phyloP scores from a whole-genome alignment of 2,113 vertebrate species.

The Ramphastos sulfuratus region DNA sequence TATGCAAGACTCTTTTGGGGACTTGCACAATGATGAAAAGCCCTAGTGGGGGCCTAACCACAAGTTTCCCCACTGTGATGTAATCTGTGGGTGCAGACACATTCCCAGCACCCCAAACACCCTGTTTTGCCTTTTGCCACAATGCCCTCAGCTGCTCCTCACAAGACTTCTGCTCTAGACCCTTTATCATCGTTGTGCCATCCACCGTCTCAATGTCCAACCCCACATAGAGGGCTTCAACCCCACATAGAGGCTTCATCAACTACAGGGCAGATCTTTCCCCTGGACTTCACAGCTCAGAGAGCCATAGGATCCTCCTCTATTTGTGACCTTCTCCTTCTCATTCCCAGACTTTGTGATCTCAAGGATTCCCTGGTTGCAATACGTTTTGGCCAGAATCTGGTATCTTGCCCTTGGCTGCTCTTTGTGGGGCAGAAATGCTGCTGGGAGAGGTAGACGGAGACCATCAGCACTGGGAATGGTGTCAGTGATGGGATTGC shows the following conservation, averaged over 20 bases:
- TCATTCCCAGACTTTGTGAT: fast-evolving
- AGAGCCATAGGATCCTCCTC: background rate
- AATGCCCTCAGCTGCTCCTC: too few relatives aligned
- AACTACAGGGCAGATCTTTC: background rate
- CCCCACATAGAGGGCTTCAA: too few relatives aligned
- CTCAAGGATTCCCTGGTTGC: background rate
- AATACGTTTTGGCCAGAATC: background rate
- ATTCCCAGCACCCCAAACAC: background rate
- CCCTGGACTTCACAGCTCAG: background rate
- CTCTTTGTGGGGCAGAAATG: background rate
- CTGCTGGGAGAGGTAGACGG: background rate
- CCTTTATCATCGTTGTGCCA: too few relatives aligned
- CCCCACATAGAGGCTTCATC: background rate
- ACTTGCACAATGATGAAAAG: background rate
- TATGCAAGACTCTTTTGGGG: fast-evolving
- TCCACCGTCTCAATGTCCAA: too few relatives aligned
- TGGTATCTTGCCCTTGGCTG: background rate
- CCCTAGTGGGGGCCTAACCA: background rate
- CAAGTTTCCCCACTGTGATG: fast-evolving
- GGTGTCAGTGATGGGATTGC: background rate
- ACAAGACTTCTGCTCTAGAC: too few relatives aligned
- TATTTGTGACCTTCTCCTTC: background rate
- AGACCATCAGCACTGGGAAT: background rate
- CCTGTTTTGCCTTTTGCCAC: fast-evolving
- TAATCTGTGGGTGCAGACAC: background rate